Evolutionary conservation across 2,888 invertebrate genomes (phyloP).

Genomic region (Sipunculus nudus): DNA sequence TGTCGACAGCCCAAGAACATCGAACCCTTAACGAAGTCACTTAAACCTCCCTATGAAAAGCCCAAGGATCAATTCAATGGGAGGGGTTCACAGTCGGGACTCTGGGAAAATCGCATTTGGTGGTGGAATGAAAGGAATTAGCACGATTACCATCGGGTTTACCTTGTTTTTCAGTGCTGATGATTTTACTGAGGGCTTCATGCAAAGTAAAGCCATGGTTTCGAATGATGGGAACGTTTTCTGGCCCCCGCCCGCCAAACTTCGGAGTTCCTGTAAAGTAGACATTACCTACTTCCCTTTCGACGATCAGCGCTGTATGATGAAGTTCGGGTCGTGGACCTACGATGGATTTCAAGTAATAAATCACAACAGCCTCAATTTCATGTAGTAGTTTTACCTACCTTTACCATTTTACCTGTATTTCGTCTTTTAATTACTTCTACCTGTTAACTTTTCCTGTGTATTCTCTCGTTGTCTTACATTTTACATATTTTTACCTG

Average conservation of each 20-base stretch:
- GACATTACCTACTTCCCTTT: slow-evolving; percentile 72
- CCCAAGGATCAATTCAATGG: too few relatives aligned
- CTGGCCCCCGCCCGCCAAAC: slow-evolving; percentile 72
- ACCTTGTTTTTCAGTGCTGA: slow-evolving; percentile 69
- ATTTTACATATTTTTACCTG: too few relatives aligned
- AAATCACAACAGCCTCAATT: slow-evolving; percentile 12
- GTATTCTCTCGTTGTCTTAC: too few relatives aligned
- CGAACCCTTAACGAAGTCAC: too few relatives aligned
- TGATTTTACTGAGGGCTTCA: slow-evolving; percentile 71
- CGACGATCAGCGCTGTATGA: slow-evolving; percentile 70
- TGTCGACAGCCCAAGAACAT: too few relatives aligned
- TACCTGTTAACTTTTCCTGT: too few relatives aligned
- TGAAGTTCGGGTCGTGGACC: slow-evolving; percentile 71
- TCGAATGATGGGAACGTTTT: slow-evolving; percentile 70
- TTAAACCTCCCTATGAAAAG: too few relatives aligned
- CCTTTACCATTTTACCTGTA: background rate
- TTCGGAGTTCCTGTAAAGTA: slow-evolving; percentile 71
- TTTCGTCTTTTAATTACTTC: too few relatives aligned
- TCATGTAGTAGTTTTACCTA: background rate
- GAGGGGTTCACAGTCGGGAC: too few relatives aligned
- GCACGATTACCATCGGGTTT: too few relatives aligned
- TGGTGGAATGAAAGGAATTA: too few relatives aligned
- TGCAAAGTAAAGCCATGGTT: slow-evolving; percentile 72
- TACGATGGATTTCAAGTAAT: slow-evolving; percentile 68
- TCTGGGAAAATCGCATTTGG: too few relatives aligned